phyloP scores from a whole-genome alignment of 1,140 invertebrate genomes.

The Trichonephila clavipes region DNA sequence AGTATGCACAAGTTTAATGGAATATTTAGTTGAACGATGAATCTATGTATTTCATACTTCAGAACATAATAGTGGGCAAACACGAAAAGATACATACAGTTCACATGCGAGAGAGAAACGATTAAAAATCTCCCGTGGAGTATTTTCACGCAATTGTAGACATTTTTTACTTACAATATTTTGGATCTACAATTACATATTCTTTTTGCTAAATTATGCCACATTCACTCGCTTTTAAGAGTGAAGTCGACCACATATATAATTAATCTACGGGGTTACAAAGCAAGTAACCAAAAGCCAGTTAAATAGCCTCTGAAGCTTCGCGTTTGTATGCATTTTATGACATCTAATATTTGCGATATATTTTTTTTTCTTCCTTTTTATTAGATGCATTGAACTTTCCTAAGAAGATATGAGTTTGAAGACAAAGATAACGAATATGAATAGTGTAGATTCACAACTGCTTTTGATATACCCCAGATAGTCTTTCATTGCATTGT shows the following conservation, averaged over 20 bases:
- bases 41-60: too few relatives aligned
- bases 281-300: background rate
- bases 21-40: background rate
- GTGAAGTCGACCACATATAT: constrained; percentile 55
- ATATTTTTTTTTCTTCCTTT: background rate
- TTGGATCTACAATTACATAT: constrained; percentile 51
- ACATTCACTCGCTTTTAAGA: constrained; percentile 37
- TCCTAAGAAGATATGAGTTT: constrained; percentile 34
- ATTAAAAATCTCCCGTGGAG: background rate
- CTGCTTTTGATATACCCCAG: background rate
- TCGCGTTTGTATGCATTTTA: background rate
- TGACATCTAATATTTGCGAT: background rate
- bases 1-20: background rate
- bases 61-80: background rate
- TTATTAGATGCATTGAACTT: background rate
- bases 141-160: constrained; percentile 40
- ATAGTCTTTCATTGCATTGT: too few relatives aligned
- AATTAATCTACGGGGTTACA: background rate
- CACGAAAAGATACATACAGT: background rate
- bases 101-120: background rate
- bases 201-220: constrained; percentile 73
- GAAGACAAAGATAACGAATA: background rate
- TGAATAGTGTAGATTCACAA: background rate
- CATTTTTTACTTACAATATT: constrained; percentile 42
- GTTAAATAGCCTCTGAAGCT: background rate